Percentiles rank a stretch among this genome's conserved stretches.
phyloP scores from a whole-genome alignment of 1,140 invertebrate species.

The Heliconius himera region DNA sequence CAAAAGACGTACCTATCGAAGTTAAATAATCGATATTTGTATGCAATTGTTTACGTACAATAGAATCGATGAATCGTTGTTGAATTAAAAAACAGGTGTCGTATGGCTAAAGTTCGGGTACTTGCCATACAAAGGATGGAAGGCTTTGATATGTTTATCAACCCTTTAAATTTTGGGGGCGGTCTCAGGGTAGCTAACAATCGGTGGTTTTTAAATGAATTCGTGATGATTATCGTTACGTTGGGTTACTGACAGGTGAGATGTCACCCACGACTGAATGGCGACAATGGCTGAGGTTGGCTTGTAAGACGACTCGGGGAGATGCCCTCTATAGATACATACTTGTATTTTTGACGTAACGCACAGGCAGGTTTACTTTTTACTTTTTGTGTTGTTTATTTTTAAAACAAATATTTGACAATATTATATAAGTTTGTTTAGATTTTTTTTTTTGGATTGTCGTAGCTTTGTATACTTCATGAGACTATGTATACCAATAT shows the following conservation, averaged over 20 bases:
- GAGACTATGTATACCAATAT: neutral
- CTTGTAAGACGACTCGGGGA: conserved; percentile 66
- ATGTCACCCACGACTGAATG: conserved; percentile 69
- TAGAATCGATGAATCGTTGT: conserved; percentile 58
- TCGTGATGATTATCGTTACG: conserved; percentile 72
- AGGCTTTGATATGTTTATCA: conserved; percentile 79
- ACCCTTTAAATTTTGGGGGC: conserved; percentile 73
- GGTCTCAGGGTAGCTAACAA: conserved; percentile 68
- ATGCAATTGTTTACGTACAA: conserved; percentile 69
- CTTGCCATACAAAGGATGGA: conserved; percentile 49
- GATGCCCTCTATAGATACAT: conserved; percentile 47
- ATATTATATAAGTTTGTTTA: neutral
- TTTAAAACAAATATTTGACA: conserved; percentile 16
- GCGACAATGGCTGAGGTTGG: conserved; percentile 50
- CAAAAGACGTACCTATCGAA: conserved; percentile 55
- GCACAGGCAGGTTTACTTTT: conserved; percentile 34
- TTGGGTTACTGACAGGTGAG: conserved; percentile 77
- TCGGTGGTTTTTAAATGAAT: conserved; percentile 68
- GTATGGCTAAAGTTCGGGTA: conserved; percentile 54
- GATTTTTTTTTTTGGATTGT: neutral
- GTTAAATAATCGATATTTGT: conserved; percentile 74
- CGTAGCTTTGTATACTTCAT: neutral
- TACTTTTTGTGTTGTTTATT: conserved; percentile 30
- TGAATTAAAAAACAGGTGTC: conserved; percentile 72
- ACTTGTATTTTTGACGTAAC: conserved; percentile 37